Conservation (phyloP, 2,888 invertebrate species). For the Eupsilia transversa region DNA sequence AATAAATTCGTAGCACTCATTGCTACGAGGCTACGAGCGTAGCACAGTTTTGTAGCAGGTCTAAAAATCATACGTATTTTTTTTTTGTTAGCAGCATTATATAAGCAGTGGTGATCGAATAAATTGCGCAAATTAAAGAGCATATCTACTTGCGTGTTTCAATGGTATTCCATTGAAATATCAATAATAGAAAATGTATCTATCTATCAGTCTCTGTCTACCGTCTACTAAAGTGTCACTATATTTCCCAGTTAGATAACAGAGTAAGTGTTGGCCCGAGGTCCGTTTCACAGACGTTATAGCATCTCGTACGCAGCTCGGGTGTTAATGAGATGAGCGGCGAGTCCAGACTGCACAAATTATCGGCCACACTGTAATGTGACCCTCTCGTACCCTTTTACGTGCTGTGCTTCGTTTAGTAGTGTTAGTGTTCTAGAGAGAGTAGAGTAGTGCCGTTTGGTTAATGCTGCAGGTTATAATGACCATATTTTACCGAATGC, state of each 20-base stretch:
- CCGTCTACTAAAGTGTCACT: not conserved
- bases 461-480: not conserved
- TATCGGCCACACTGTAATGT: slow-evolving; percentile 81
- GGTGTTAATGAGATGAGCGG: slow-evolving; percentile 80
- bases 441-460: slow-evolving; percentile 14
- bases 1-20: slow-evolving; percentile 33
- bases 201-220: not conserved
- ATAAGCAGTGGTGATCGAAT: too few relatives aligned
- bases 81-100: too few relatives aligned
- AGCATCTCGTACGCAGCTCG: slow-evolving; percentile 62
- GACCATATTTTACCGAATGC: not conserved
- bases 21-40: slow-evolving; percentile 43
- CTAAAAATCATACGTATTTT: not conserved
- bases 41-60: slow-evolving; percentile 26
- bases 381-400: slow-evolving; percentile 82
- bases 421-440: slow-evolving; percentile 25
- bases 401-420: slow-evolving; percentile 76
- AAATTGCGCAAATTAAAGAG: too few relatives aligned
- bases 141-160: too few relatives aligned
- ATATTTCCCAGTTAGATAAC: slow-evolving; percentile 28
- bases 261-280: not conserved
- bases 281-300: slow-evolving; percentile 52
- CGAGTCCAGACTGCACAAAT: slow-evolving; percentile 79
- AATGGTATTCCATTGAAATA: too few relatives aligned
- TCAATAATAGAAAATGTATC: not conserved